Base-by-base conservation (phyloP, 1,140 invertebrate genomes). In the Drosophila lini region DNA sequence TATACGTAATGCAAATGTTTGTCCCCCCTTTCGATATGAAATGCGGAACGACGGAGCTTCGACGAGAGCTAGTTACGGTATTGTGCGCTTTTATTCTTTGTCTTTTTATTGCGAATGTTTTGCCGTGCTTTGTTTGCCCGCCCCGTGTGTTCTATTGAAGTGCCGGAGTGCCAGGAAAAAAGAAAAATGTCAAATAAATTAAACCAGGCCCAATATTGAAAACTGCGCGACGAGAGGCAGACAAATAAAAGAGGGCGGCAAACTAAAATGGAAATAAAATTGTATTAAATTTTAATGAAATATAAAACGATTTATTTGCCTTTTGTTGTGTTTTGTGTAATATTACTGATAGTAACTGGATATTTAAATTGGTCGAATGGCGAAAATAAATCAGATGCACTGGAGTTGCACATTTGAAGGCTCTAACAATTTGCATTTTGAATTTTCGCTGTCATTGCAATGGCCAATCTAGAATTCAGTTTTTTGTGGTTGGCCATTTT, bases 1-100 rank as follows among this genome's bases (percentile, higher is more conserved):
- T 81, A 86, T 82, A 76, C 82, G 82, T 58, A 86, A 78, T 78
- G 45, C 64, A 60, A 70, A 70, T 69, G 58, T 78, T 78, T 78
- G 75, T 50, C 31, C 15, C 44, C 44, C 52, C n/a, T 13, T 25
- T 22, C 34, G 38, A 45, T 53, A 63, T 63, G 55, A 50, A 32
- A 50, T 19, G 19, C 19, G 38, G 36, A 45, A 15, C 61, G 42
- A 19, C 59, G 32, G 64, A 47, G 48, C 48, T 13, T 10, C 41
- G 56, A 64, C 64, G 48, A 59, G 76, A 68, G n/a, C 80, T 76
- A 74, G 71, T 63, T 74, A 78, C 53, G 41, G 48, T 50, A 68
- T 78, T 81, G 74, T 68, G 16, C 50, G 38, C 57, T 67, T 80
- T 57, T 65, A 75, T 82, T 76, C 76, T 63, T 50, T 61, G 22